Percentiles rank a stretch among this genome's conserved stretches.
phyloP scores from a whole-genome alignment of 2,888 invertebrate species.

The Abrostola triplasia region DNA sequence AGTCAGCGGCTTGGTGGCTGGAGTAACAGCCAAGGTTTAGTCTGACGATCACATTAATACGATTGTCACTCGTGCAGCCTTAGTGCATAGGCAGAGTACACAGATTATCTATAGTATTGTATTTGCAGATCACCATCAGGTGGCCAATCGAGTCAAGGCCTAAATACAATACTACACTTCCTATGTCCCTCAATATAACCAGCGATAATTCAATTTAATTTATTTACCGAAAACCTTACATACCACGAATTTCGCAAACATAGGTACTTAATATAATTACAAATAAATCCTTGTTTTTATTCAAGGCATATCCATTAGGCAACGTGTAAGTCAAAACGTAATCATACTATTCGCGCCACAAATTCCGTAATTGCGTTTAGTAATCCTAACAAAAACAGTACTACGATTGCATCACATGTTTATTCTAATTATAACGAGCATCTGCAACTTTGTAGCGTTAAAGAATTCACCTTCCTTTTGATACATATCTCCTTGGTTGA shows the following conservation, averaged over 20 bases:
- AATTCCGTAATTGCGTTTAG: conserved; percentile 40
- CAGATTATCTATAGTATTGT: too few species aligned
- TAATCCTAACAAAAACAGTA: conserved; percentile 32
- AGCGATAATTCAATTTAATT: too few species aligned
- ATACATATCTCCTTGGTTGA: conserved; percentile 50
- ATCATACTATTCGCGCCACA: conserved; percentile 29
- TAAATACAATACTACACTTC: too few species aligned
- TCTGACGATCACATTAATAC: too few species aligned
- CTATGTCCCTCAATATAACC: too few species aligned
- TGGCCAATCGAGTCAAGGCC: too few species aligned
- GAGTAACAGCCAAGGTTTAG: too few species aligned
- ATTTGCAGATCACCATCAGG: too few species aligned
- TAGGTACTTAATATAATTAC: neutral
- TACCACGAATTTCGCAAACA: neutral
- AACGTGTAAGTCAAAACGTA: conserved; percentile 29
- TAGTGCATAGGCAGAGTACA: too few species aligned
- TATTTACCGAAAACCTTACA: neutral
- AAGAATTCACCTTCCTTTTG: conserved; percentile 53
- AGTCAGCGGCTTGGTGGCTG: too few species aligned
- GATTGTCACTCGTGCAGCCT: too few species aligned
- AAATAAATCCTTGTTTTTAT: conserved; percentile 2
- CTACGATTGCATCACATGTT: conserved; percentile 35
- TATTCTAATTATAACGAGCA: conserved; percentile 43
- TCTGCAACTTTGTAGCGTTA: conserved; percentile 46
- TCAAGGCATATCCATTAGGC: conserved; percentile 1